Percentiles rank a stretch among this genome's conserved stretches.
These are phyloP conservation scores for Acheta domesticus DNA, from an alignment of 2,888 invertebrate genomes.

Conservation along the genomic window DNA sequence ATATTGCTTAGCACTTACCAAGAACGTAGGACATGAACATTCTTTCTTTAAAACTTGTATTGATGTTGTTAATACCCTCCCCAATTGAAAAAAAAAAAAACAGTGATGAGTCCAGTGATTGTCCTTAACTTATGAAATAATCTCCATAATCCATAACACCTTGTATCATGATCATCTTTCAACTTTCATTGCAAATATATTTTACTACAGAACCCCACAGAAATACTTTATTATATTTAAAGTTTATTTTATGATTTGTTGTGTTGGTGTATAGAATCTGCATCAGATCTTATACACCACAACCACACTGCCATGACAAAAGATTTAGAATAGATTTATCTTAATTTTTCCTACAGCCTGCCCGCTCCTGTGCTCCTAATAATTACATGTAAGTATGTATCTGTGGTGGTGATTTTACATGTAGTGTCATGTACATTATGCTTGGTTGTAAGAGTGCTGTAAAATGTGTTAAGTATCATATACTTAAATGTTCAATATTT, in stretches of 20 bases:
- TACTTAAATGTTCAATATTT: constrained; percentile 18
- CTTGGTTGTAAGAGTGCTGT: constrained; percentile 10
- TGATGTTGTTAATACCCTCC: not conserved
- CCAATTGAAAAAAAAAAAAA: constrained; percentile 3
- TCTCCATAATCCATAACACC: not conserved
- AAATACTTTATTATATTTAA: not conserved
- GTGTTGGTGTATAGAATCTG: constrained; percentile 11
- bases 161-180: not conserved
- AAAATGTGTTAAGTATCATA: constrained; percentile 9
- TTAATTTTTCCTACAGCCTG: not conserved
- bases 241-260: not conserved
- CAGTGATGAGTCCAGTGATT: constrained; percentile 18
- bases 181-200: not conserved
- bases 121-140: not conserved
- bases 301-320: constrained; percentile 18
- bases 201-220: not conserved
- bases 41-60: constrained; percentile 9
- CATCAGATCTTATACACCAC: constrained; percentile 9
- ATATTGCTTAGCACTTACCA: not conserved
- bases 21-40: not conserved
- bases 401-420: constrained; percentile 10
- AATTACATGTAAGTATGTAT: not conserved
- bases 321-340: not conserved
- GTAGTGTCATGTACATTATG: constrained; percentile 7
- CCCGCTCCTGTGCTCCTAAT: not conserved